Evolutionary conservation across 2,888 invertebrate genomes (phyloP).

Genomic region (Chydorus sphaericus): DNA sequence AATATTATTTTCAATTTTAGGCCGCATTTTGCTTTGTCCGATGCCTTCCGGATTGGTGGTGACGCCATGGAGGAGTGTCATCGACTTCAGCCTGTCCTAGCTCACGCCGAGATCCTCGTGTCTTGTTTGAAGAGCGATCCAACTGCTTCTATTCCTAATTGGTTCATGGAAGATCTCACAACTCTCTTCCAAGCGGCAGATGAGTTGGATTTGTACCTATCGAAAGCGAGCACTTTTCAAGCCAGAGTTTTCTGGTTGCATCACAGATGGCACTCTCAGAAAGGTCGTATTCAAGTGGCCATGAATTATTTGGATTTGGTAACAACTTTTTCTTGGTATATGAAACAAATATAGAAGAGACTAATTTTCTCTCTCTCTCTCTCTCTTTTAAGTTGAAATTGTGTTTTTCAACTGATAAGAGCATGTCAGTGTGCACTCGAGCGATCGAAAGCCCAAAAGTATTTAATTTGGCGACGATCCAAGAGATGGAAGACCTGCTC

Average conservation of each 20-base stretch:
- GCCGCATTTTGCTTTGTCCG: background rate
- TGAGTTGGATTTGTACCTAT: background rate
- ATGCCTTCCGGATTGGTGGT: background rate
- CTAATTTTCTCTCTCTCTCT: too few relatives aligned
- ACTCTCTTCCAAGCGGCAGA: background rate
- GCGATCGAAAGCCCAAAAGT: background rate
- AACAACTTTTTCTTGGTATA: background rate
- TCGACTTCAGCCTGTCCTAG: background rate
- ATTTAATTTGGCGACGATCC: background rate
- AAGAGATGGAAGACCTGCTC: background rate
- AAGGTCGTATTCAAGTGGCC: background rate
- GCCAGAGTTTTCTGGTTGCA: conserved; percentile 1
- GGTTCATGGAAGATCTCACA: conserved; percentile 2
- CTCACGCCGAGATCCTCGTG: background rate
- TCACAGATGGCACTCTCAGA: conserved; percentile 1
- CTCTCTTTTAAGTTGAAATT: too few relatives aligned
- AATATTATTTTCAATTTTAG: background rate
- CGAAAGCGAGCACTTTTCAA: background rate
- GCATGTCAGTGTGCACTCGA: background rate
- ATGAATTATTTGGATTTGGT: background rate
- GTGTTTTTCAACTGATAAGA: background rate
- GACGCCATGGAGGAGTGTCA: background rate
- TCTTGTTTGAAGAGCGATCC: background rate
- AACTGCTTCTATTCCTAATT: background rate
- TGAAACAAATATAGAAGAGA: too few relatives aligned